Conservation (phyloP, 2,113 vertebrate species). For the Pavo muticus region DNA sequence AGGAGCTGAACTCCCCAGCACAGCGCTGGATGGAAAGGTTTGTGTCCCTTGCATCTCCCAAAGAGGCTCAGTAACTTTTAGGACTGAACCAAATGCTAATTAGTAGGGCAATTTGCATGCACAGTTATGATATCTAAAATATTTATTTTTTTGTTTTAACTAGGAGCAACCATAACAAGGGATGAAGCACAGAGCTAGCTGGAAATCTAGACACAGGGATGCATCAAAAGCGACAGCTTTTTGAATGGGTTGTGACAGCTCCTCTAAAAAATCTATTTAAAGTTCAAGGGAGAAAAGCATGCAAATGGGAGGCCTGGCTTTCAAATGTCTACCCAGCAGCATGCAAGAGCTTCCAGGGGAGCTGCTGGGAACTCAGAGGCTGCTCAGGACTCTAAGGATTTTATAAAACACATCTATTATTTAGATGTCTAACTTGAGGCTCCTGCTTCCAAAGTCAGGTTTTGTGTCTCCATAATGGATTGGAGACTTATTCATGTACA, state of each 20-base stretch:
- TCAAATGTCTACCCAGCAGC: slow-evolving; percentile 39
- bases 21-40: neutral
- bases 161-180: neutral
- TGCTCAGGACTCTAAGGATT: slow-evolving; percentile 46
- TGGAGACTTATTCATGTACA: neutral
- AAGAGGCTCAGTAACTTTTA: neutral
- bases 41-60: neutral
- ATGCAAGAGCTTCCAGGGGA: slow-evolving; percentile 53
- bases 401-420: slow-evolving; percentile 50
- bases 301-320: slow-evolving; percentile 49
- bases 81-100: neutral
- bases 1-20: neutral
- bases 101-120: neutral
- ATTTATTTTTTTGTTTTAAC: neutral
- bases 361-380: slow-evolving; percentile 38
- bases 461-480: slow-evolving; percentile 45
- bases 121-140: neutral
- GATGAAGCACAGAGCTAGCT: neutral
- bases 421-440: slow-evolving; percentile 56
- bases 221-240: slow-evolving; percentile 34
- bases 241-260: slow-evolving; percentile 54
- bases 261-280: slow-evolving; percentile 38
- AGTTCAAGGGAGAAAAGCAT: slow-evolving; percentile 41
- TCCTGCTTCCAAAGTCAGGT: slow-evolving; percentile 36
- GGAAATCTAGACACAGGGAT: slow-evolving; percentile 34